Evolutionary conservation across 2,113 vertebrate species (phyloP), one percentile per base, ranked within the genome.

Genomic region (Ploceus nigricollis): DNA sequence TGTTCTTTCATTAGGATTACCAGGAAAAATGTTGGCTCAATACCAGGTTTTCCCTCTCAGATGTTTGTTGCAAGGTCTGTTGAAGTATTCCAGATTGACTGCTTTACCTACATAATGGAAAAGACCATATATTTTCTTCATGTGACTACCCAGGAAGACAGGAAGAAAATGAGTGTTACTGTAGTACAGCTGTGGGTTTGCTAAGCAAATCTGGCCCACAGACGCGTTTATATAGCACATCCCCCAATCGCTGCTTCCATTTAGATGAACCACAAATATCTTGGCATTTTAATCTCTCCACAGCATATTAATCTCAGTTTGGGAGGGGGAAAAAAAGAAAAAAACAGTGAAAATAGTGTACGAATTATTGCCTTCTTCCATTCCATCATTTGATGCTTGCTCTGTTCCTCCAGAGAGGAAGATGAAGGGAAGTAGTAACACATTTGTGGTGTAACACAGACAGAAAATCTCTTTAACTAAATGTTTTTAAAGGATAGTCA

Each of bases 241-340:
- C 25, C 54, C 56, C 63, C 33, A 63, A 0, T 83, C 0, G 0
- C 56, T 64, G 63, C 54, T 91, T 82, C 90, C 85, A 86, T 88
- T 94, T 73, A 83, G 92, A 94, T 82, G 79, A 94, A 93, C 75
- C 85, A 83, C 90, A 93, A 94, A 70, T 91, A 90, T 88, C 71
- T 86, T 86, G 90, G 85, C 93, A 68, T 89, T 87, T 48, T 86
- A 30, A 88, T 82, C 35, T 93, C 82, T 73, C 79, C 51, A 73
- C 47, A 83, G 51, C 39, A 42, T 92, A 73, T 92, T 82, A 88
- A 94, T 86, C 53, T 95, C 56, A 78, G 27, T 30, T 88, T 50
- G 54, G 37, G 53, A 27, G 30, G 63, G n/a, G 31, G 5, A 2
- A 6, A 44, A 50, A 64, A 78, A 30, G 19, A 89, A 5, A 56